These are phyloP conservation scores for Coregonus ussuriensis DNA, from an alignment of 2,797 vertebrate genomes.

Conservation along the genomic window DNA sequence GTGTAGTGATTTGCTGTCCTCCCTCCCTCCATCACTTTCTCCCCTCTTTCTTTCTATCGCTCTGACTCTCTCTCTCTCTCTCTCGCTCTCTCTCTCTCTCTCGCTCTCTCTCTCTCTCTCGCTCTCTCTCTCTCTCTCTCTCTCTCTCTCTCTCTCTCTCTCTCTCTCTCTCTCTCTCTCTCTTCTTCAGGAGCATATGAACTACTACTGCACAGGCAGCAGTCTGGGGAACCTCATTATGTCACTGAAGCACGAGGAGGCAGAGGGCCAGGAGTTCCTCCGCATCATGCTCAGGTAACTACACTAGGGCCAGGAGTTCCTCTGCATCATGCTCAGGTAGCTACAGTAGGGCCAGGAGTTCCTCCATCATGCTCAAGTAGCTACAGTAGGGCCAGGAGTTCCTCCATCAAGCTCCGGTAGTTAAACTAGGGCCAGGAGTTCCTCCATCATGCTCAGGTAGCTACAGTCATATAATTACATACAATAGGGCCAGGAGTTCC, in stretches of 20 bases:
- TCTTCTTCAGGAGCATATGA: constrained; percentile 90
- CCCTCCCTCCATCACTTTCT: too few relatives aligned
- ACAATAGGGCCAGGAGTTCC: too few relatives aligned
- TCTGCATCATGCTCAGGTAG: too few relatives aligned
- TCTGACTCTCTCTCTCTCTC: background rate
- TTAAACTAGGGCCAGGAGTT: background rate
- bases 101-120: background rate
- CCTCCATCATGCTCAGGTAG: too few relatives aligned
- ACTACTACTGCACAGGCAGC: constrained; percentile 94
- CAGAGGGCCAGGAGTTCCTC: constrained; percentile 89
- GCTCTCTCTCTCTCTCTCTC: constrained; percentile 44
- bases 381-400: too few relatives aligned
- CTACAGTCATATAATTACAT: too few relatives aligned
- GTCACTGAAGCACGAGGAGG: constrained; percentile 94
- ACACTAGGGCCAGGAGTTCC: background rate
- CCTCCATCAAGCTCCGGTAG: too few relatives aligned
- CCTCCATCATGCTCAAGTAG: too few relatives aligned
- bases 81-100: background rate
- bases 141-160: constrained; percentile 41
- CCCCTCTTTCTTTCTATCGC: background rate
- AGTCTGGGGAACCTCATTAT: constrained; percentile 94
- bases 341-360: too few relatives aligned
- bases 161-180: constrained; percentile 3
- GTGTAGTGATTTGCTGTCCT: background rate
- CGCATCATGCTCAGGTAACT: constrained; percentile 94